phyloP scores from a whole-genome alignment of 2,113 vertebrate species.

The Pangasianodon gigas region DNA sequence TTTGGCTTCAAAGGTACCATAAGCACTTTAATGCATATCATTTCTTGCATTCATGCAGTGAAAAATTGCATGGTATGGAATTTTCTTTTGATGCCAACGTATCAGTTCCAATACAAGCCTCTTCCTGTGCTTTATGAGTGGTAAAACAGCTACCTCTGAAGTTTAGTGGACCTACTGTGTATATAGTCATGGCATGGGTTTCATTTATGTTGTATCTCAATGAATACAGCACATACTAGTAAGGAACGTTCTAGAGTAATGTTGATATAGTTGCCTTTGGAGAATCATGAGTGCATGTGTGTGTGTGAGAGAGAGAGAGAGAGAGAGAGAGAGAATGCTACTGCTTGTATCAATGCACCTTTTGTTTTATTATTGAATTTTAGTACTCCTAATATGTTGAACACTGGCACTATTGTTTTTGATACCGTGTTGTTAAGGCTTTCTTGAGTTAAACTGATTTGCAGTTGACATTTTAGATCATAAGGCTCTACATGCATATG shows the following conservation, averaged over 20 bases:
- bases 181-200: not conserved
- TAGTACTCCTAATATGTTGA: not conserved
- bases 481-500: not conserved
- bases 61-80: not conserved
- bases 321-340: not conserved
- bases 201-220: constrained; percentile 1
- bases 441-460: not conserved
- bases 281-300: not conserved
- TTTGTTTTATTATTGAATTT: not conserved
- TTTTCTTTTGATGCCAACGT: constrained; percentile 1
- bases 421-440: not conserved
- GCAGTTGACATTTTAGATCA: not conserved
- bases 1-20: not conserved
- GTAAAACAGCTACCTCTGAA: not conserved
- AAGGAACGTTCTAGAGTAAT: constrained; percentile 14
- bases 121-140: not conserved
- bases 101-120: constrained; percentile 2
- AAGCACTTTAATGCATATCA: not conserved
- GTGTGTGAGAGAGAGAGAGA: not conserved
- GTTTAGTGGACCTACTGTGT: not conserved
- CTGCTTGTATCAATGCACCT: not conserved
- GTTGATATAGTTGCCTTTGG: constrained; percentile 32
- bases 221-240: not conserved
- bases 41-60: not conserved
- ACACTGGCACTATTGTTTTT: not conserved